phyloP scores from a whole-genome alignment of 2,113 vertebrate genomes.

The Nothocercus julius region DNA sequence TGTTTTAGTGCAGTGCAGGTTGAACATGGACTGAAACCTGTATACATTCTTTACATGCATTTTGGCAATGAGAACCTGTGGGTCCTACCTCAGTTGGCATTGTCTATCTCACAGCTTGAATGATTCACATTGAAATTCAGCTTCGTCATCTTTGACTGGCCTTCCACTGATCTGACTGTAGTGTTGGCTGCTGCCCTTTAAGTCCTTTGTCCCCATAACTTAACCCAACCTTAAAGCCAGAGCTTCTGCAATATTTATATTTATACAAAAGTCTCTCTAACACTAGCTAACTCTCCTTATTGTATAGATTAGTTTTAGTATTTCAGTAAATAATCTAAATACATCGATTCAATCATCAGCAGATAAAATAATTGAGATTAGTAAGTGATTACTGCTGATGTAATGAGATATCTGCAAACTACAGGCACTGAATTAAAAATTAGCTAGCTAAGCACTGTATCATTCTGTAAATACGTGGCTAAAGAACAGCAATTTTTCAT shows the following conservation, averaged over 20 bases:
- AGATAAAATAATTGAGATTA: slow-evolving; percentile 4
- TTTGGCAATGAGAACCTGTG: neutral
- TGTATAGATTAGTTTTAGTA: neutral
- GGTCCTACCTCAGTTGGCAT: neutral
- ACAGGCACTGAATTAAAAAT: neutral
- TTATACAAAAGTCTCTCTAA: neutral
- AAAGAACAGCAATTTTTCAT: neutral
- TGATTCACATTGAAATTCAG: neutral
- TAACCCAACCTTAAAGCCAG: neutral
- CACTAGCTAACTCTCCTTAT: neutral
- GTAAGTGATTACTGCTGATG: neutral
- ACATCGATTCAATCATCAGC: neutral
- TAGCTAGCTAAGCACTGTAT: neutral
- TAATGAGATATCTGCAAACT: slow-evolving; percentile 17
- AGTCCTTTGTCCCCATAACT: neutral
- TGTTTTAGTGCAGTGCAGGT: neutral
- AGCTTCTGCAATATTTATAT: neutral
- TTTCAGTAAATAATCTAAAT: neutral
- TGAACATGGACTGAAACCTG: neutral
- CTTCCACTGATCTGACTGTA: neutral
- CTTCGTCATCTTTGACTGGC: neutral
- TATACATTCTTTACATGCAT: neutral
- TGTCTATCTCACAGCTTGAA: neutral
- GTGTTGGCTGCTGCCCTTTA: neutral
- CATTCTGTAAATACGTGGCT: neutral